A percentile compares a stretch with the other conserved stretches of the same genome.
phyloP scores from a whole-genome alignment of 2,113 vertebrate species.

The Eudyptes chrysolophus region DNA sequence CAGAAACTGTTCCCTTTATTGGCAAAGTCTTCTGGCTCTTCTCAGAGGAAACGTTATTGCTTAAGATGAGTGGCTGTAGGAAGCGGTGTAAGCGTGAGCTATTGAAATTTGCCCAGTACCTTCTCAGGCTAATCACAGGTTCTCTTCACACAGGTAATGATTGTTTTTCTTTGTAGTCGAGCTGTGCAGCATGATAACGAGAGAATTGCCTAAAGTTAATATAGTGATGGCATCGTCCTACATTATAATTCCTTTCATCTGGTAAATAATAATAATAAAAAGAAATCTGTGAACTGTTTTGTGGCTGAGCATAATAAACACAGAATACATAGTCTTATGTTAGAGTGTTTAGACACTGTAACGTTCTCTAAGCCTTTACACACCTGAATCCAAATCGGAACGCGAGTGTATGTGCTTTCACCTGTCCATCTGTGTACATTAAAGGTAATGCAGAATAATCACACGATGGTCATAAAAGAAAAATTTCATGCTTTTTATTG shows the following conservation, averaged over 20 bases:
- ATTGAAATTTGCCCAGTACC: conserved; percentile 95
- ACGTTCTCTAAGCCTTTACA: background rate
- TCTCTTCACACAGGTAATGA: conserved; percentile 93
- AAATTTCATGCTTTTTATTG: background rate
- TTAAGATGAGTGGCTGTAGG: conserved; percentile 92
- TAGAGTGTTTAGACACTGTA: background rate
- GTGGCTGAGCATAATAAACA: background rate
- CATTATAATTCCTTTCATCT: background rate
- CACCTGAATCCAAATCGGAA: background rate
- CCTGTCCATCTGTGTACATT: background rate
- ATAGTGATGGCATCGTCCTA: background rate
- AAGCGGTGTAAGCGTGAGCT: conserved; percentile 96
- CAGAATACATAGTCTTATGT: background rate
- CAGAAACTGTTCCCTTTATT: background rate
- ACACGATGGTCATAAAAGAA: rapidly evolving
- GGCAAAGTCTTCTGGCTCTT: conserved; percentile 61
- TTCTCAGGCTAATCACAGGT: conserved; percentile 93
- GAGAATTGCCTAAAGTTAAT: background rate
- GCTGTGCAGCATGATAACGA: background rate
- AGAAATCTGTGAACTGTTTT: background rate
- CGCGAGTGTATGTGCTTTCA: background rate
- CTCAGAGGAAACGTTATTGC: conserved; percentile 65
- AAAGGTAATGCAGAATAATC: background rate
- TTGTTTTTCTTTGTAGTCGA: conserved; percentile 34
- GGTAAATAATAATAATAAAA: background rate